Base-by-base conservation (phyloP, 2,113 vertebrate genomes). In the Geothlypis trichas region DNA sequence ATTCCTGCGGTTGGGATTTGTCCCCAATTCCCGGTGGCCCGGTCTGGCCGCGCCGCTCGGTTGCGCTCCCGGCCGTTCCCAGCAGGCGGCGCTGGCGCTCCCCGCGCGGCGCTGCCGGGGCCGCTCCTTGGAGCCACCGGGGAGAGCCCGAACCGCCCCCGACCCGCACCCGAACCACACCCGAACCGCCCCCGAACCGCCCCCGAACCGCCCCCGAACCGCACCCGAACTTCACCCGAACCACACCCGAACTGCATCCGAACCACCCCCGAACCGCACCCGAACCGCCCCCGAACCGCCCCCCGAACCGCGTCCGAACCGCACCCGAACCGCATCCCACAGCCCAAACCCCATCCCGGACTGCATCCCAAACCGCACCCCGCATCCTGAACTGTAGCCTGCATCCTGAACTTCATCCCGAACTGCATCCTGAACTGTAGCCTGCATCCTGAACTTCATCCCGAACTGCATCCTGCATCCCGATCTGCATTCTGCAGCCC, bases 261-360 rank as follows among this genome's bases (percentile, higher is more conserved):
- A 44, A 16, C 24, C 4, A 18, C 44, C 2, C 11, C 44, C 3
- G 6, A 49, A 49, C 33, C 4, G 8, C 15, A 9, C 2, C n/a
- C 10, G 10, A 30, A 26, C 31, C 4, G 21, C 28, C 4, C 2
- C 49, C 8, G 3, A 62, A 28, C 59, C 6, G 26, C 26, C 7
- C 4, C 37, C 9, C 37, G 37, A 63, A 41, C 37, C 27, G 11
- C 16, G 4, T 2, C 31, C 12, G 31, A 68, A 35, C 24, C 5
- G 7, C 6, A 19, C 17, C 62, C 7, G 11, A 67, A n/a, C 42
- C 5, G 3, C 66, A 15, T 10, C 44, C 18, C 9, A 3, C 52
- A 30, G 47, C 26, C 41, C 11, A 8, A 67, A 67, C 44, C 6
- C 2, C 21, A 31, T 4, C 42, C 66, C 5, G 33, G 15, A 35